Conservation (phyloP, 2,113 vertebrate genomes). For the Carollia perspicillata region DNA sequence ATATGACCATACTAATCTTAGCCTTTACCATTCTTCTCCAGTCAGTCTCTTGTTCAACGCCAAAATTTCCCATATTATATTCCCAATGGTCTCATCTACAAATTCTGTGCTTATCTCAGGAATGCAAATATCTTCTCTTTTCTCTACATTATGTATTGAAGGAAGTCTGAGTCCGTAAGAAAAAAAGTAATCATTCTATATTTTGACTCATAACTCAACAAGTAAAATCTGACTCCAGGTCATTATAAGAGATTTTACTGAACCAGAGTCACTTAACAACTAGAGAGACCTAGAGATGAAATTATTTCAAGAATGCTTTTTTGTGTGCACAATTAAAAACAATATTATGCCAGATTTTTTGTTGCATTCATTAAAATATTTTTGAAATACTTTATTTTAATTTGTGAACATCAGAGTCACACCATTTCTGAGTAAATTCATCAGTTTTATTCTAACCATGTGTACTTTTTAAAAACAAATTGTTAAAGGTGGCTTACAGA, state of each 20-base stretch:
- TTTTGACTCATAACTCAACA: not conserved
- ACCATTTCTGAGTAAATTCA: not conserved
- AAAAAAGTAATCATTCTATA: not conserved
- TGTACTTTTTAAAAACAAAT: not conserved
- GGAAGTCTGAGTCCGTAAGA: not conserved
- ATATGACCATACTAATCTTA: not conserved
- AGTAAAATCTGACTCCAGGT: not conserved
- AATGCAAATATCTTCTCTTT: not conserved
- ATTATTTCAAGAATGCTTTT: not conserved
- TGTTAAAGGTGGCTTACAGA: not conserved
- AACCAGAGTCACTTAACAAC: not conserved
- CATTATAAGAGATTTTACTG: not conserved
- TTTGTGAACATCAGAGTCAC: not conserved
- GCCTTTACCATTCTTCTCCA: not conserved
- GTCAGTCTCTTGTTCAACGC: not conserved
- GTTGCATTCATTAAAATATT: not conserved
- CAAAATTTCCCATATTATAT: not conserved
- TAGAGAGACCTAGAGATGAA: not conserved
- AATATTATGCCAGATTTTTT: not conserved
- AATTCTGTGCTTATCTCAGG: not conserved
- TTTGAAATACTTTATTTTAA: not conserved
- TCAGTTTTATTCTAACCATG: not conserved
- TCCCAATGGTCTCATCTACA: not conserved
- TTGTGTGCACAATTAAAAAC: not conserved
- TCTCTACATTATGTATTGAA: not conserved